phyloP scores from a whole-genome alignment of 2,888 invertebrate genomes.

The Hyposoter didymator region DNA sequence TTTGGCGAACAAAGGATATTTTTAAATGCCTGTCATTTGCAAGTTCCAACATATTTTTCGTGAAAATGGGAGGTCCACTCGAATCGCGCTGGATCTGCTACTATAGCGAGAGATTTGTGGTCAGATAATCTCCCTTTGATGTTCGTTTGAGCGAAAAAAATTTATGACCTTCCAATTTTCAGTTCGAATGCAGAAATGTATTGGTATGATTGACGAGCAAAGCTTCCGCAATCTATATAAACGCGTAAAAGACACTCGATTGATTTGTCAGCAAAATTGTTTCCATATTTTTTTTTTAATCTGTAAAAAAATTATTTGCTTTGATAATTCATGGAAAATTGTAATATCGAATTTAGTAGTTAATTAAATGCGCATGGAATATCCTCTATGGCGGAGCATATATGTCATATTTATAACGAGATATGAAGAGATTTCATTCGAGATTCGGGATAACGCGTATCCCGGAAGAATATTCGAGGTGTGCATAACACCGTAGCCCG shows the following conservation, averaged over 20 bases:
- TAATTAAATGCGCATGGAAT: constrained; percentile 19
- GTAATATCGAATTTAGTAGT: neutral
- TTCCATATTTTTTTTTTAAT: neutral
- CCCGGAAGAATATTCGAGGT: constrained; percentile 51
- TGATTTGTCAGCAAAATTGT: neutral
- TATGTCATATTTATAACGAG: constrained; percentile 52
- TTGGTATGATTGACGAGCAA: neutral
- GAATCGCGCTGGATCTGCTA: neutral
- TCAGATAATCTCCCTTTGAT: constrained; percentile 3
- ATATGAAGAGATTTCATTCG: constrained; percentile 60
- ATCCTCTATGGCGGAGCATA: neutral
- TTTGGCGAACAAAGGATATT: neutral
- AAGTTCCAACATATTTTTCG: neutral
- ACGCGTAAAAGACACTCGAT: neutral
- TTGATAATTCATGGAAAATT: neutral
- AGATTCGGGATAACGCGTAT: constrained; percentile 55
- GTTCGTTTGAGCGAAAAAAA: constrained; percentile 24
- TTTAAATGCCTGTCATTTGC: neutral
- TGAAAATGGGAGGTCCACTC: neutral
- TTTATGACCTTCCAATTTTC: neutral
- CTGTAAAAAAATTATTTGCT: neutral
- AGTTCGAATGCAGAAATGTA: neutral
- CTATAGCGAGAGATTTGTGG: constrained; percentile 6
- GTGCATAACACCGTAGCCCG: constrained; percentile 49
- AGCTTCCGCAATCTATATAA: neutral